Percentiles rank a stretch among this genome's conserved stretches.
phyloP scores from a whole-genome alignment of 2,888 invertebrate genomes.

The Lapara coniferarum region DNA sequence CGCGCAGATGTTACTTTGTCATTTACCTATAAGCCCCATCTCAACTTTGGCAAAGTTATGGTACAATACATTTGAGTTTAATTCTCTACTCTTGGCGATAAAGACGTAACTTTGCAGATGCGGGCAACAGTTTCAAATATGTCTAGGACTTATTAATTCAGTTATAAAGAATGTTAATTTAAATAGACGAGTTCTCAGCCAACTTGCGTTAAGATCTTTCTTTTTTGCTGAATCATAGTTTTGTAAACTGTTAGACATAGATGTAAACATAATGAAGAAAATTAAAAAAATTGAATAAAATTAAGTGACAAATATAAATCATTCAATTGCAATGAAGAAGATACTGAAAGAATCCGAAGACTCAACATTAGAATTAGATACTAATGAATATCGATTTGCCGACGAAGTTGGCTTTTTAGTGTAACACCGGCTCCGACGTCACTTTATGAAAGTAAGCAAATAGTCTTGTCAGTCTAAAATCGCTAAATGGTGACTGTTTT shows the following conservation, averaged over 20 bases:
- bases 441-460: constrained; percentile 18
- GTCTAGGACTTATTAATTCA: constrained; percentile 47
- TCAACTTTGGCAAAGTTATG: constrained; percentile 44
- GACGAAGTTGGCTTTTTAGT: neutral
- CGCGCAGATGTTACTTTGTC: constrained; percentile 50
- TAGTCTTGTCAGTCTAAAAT: neutral
- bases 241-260: too few species aligned
- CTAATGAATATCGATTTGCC: neutral
- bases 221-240: too few species aligned
- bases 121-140: constrained; percentile 41
- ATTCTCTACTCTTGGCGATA: constrained; percentile 33
- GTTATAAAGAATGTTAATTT: constrained; percentile 2
- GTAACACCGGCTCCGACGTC: neutral
- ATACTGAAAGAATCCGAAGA: neutral
- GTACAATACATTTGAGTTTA: constrained; percentile 42
- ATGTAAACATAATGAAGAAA: too few species aligned
- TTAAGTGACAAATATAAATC: too few species aligned
- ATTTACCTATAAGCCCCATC: constrained; percentile 44
- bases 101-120: constrained; percentile 34
- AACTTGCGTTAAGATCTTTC: neutral
- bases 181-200: neutral
- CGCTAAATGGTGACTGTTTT: constrained; percentile 12
- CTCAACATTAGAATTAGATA: neutral
- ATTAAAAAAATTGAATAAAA: too few species aligned
- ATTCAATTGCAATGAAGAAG: too few species aligned